These are phyloP conservation scores for Stegana nigrithorax DNA, from an alignment of 2,888 invertebrate genomes.

Conservation along the genomic window DNA sequence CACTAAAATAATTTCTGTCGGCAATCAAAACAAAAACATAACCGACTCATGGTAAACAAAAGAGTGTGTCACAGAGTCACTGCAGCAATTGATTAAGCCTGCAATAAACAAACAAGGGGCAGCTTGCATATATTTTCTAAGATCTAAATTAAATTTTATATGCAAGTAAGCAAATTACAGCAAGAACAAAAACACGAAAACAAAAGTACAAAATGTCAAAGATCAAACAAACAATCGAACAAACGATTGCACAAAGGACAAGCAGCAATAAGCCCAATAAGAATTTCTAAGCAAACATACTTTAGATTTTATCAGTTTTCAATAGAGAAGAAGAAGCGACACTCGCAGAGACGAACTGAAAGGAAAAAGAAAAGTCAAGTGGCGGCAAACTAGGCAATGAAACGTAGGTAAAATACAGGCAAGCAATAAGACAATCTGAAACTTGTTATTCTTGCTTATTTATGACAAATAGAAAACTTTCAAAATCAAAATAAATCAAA, in stretches of 20 bases:
- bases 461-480: slow-evolving; percentile 7
- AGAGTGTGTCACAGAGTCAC: no score
- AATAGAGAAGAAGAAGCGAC: background rate
- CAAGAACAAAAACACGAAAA: background rate
- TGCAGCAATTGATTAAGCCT: no score
- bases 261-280: slow-evolving; percentile 6
- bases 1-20: background rate
- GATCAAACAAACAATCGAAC: background rate
- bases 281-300: background rate
- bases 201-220: slow-evolving; percentile 8
- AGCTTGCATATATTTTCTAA: background rate
- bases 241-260: background rate
- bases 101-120: slow-evolving; percentile 3
- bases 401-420: background rate
- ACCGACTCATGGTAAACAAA: no score
- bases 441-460: background rate
- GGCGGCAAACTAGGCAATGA: background rate
- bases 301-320: slow-evolving; percentile 14
- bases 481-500: background rate
- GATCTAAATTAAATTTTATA: slow-evolving; percentile 6
- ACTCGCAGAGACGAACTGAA: background rate
- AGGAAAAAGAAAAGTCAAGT: background rate
- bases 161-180: background rate
- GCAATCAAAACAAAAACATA: background rate
- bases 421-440: background rate